Base-by-base conservation (phyloP, 2,888 invertebrate genomes). In the Amaurobius ferox region DNA sequence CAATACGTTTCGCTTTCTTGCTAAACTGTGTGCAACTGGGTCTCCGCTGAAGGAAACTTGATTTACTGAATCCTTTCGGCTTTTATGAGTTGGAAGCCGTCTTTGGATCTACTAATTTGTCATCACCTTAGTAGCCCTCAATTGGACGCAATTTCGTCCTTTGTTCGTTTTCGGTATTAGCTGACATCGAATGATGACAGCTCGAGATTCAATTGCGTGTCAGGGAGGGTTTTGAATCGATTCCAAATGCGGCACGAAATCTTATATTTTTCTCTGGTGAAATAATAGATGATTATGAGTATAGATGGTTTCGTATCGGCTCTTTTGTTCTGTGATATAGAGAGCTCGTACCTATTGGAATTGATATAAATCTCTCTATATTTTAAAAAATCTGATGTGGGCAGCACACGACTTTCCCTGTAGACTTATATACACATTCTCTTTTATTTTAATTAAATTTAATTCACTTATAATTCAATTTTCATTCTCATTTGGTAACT, bases 21-120 rank as follows among this genome's bases (percentile, higher is more conserved):
- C 23, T 23, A 55, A 55, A 55, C 55, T 23, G 55, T 55, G 55
- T 23, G 55, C 55, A 55, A 55, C 55, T 55, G 55, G 55, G 55
- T 55, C 55, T 55, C 55, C 5, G 23, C 3, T 23, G 55, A 55
- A n/a, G 19, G 55, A 55, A 55, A 55, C 55, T 55, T 16, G 55
- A 55, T 55, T 55, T 55, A 23, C 23, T 23, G 55, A 55, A 55
- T 23, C 55, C 55, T 19, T 23, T 55, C 55, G 23, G 55, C 55
- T 23, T 23, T 5, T 55, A 23, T 23, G 55, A 23, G 55, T 55
- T 55, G 55, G 44, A 55, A 55, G 23, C 55, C 55, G 55, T 55
- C 55, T 55, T 55, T 55, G 55, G 23, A 55, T 19, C 23, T 55
- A 55, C 55, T 55, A 55, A 55, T 55, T 55, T 55, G 16, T 55